These are phyloP conservation scores for Gorsachius magnificus DNA, from an alignment of 2,797 vertebrate genomes.

Conservation along the genomic window DNA sequence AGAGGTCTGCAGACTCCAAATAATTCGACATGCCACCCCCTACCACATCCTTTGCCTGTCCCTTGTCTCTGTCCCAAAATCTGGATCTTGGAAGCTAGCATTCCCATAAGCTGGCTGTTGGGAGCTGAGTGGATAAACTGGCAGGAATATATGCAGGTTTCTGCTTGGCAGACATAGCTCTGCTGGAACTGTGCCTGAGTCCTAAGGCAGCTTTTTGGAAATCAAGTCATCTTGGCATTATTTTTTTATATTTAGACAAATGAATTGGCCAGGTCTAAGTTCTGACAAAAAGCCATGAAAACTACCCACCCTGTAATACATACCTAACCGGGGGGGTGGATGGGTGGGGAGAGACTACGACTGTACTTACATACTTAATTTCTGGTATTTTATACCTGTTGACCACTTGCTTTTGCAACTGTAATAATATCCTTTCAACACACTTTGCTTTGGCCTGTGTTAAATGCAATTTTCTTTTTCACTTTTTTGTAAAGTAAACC, in stretches of 20 bases:
- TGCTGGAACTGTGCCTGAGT: neutral
- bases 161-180: neutral
- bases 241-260: neutral
- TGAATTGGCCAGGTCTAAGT: neutral
- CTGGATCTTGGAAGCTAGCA: neutral
- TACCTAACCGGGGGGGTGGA: neutral
- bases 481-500: neutral
- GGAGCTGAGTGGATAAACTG: neutral
- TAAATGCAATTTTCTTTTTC: neutral
- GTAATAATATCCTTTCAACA: neutral
- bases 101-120: neutral
- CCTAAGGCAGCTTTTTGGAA: neutral
- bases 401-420: neutral
- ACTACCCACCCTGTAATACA: neutral
- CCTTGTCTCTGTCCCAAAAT: neutral
- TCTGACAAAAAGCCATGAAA: neutral
- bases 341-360: too few relatives aligned
- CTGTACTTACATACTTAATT: neutral
- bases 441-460: neutral
- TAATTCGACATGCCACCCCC: neutral
- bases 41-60: neutral
- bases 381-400: neutral
- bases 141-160: neutral
- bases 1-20: neutral
- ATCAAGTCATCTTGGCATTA: neutral